phyloP scores from a whole-genome alignment of 1,140 invertebrate genomes.

The Diachasmimorpha longicaudata region DNA sequence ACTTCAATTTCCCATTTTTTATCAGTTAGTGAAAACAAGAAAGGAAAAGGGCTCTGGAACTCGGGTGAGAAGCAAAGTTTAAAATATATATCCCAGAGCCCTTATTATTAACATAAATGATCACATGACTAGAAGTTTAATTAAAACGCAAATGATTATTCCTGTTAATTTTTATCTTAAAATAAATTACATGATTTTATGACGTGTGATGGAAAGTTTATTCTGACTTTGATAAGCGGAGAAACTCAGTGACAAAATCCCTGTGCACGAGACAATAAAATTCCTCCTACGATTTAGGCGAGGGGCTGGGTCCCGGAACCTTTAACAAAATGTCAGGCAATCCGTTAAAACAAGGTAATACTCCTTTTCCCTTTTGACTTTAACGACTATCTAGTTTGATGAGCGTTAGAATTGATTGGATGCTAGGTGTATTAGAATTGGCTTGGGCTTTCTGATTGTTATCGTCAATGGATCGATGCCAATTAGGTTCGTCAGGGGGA shows the following conservation, averaged over 20 bases:
- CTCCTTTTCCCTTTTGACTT: conserved; percentile 21
- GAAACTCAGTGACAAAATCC: conserved; percentile 28
- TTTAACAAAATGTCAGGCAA: conserved; percentile 57
- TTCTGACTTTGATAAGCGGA: neutral
- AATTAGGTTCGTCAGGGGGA: neutral
- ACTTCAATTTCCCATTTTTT: neutral
- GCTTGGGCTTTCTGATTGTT: neutral
- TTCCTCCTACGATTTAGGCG: neutral
- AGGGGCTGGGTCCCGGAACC: conserved; percentile 37
- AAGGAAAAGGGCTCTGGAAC: neutral
- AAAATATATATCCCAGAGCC: no score
- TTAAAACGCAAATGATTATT: no score
- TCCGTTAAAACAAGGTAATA: conserved; percentile 55
- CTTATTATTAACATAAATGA: no score
- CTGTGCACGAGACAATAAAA: conserved; percentile 39
- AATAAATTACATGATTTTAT: neutral
- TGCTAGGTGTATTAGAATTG: neutral
- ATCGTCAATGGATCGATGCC: neutral
- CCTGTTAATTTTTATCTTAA: no score
- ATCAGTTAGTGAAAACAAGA: neutral
- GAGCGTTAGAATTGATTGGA: conserved; percentile 5
- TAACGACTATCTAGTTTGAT: conserved; percentile 21
- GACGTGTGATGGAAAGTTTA: neutral
- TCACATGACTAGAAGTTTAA: no score
- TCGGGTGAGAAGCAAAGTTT: no score